These are phyloP conservation scores for Cyprinella venusta DNA, from an alignment of 2,797 vertebrate species.

Conservation along the genomic window DNA sequence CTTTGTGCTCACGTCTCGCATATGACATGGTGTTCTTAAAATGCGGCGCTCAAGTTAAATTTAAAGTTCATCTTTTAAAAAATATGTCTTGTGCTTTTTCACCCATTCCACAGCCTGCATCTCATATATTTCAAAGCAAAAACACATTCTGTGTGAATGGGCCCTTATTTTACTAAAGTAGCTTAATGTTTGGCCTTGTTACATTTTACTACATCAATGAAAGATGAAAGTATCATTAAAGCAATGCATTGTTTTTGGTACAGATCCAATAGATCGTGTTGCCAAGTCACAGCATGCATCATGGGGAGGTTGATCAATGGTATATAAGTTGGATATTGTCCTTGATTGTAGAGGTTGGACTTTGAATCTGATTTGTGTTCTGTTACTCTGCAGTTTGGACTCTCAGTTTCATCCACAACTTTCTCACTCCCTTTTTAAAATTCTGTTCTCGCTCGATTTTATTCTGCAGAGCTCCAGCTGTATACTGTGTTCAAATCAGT, in stretches of 20 bases:
- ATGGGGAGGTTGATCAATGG: constrained; percentile 13
- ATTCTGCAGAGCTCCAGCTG: constrained; percentile 53
- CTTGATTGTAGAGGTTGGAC: background rate
- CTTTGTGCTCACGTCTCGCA: no score
- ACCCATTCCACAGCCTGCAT: no score
- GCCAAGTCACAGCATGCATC: constrained; percentile 28
- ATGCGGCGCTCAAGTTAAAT: no score
- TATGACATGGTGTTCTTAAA: no score
- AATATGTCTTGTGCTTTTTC: no score
- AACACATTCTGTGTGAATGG: no score
- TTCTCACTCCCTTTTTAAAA: no score
- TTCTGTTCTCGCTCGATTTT: no score
- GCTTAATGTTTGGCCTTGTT: constrained; percentile 12
- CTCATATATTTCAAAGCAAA: no score
- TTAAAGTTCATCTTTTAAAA: no score
- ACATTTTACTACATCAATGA: background rate
- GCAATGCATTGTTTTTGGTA: constrained; percentile 26
- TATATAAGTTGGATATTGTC: constrained; percentile 10
- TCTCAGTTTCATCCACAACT: background rate
- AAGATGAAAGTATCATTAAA: constrained; percentile 30
- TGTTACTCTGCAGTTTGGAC: constrained; percentile 6
- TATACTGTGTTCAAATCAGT: constrained; percentile 55
- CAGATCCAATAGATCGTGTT: constrained; percentile 5
- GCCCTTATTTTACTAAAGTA: background rate
- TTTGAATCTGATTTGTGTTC: background rate